Base-by-base conservation (phyloP, 2,113 vertebrate genomes). In the Cryptomyrus ogoouensis region DNA sequence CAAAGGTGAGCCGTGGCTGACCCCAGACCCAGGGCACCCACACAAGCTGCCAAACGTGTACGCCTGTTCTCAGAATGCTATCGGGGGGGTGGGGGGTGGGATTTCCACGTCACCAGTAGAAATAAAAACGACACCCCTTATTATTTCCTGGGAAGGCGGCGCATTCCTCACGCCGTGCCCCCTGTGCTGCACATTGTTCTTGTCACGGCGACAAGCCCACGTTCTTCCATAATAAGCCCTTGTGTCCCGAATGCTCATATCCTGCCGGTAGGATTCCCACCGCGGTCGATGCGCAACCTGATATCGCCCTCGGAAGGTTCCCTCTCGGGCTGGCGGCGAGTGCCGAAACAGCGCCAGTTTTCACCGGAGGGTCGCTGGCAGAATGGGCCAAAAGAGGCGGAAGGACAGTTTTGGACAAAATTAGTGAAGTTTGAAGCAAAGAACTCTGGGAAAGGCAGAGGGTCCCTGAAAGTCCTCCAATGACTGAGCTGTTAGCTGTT, bases 1-100 rank as follows among this genome's bases (percentile, higher is more conserved):
- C 97, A 98, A 97, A 97, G 97, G 96, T 95, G 94, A 95, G 95
- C 95, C 95, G 92, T 96, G 97, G 96, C 98, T 97, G 98, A 93
- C 95, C 95, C 93, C 96, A 96, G 97, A 98, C 98, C 98, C 98
- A 97, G 93, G 3, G 91, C 94, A 93, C 96, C 94, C 31, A 46
- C 96, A 97, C 96, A 98, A 97, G 98, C 97, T 97, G 95, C 96
- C 95, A 95, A 96, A 95, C 94, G 95, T 96, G 96, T 93, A 93
- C 93, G 92, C 95, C 95, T 95, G 96, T 95, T 96, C 96, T 96
- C 94, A 94, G 93, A 95, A 93, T 91, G 39, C 93, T 95, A 97
- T 98, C 97, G 98, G 97, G 98, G 96, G 93, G 44, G 98, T 97
- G 98, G 96, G 93, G 44, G 93, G 91, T 85, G 66, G 90, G 91